Percentiles rank a stretch among this genome's conserved stretches.
These are phyloP conservation scores for Tapera naevia DNA, from an alignment of 2,797 vertebrate genomes.

Conservation along the genomic window DNA sequence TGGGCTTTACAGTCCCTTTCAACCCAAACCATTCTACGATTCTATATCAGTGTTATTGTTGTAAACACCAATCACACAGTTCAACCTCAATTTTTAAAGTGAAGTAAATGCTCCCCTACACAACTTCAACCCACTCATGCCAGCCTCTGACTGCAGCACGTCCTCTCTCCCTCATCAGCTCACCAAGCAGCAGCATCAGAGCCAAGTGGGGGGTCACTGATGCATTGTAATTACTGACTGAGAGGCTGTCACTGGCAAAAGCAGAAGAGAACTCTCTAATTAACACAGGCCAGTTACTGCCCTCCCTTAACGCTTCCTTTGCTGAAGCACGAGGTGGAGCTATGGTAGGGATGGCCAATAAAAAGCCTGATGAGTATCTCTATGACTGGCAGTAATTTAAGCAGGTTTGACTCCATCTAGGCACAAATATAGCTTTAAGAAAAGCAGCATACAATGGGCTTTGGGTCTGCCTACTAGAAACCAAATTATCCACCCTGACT, in stretches of 20 bases:
- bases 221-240: conserved; percentile 38
- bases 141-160: background rate
- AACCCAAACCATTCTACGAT: no score
- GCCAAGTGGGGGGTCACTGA: conserved; percentile 4
- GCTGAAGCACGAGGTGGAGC: conserved; percentile 14
- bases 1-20: no score
- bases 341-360: background rate
- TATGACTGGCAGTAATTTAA: background rate
- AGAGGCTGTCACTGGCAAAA: conserved; percentile 19
- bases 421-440: background rate
- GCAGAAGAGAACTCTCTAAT: conserved; percentile 44
- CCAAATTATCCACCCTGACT: background rate
- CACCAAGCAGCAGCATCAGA: conserved; percentile 9
- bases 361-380: background rate
- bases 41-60: background rate
- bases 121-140: background rate
- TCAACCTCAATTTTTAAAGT: background rate
- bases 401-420: background rate
- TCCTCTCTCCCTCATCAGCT: conserved; percentile 56
- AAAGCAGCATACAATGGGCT: background rate
- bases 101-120: background rate
- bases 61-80: background rate
- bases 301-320: background rate
- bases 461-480: background rate
- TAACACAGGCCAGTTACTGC: background rate